Evolutionary conservation across 2,113 vertebrate species (phyloP), one percentile per base, ranked within the genome.

Genomic region (Phaethon lepturus): DNA sequence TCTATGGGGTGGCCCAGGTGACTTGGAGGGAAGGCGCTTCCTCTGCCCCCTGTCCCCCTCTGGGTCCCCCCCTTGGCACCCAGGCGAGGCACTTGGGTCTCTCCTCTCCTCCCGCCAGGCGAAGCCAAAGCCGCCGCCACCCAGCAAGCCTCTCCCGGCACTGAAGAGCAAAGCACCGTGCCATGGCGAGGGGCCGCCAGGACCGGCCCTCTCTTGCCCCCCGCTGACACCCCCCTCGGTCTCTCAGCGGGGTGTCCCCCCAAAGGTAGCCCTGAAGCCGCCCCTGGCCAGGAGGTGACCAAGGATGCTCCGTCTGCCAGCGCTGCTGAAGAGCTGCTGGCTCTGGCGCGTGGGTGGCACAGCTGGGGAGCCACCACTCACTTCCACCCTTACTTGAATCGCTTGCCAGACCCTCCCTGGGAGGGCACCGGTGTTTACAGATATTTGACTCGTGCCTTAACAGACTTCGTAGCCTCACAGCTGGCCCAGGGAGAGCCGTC

Each of bases 371-470:
- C 42, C 4, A 1, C 5, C 1, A 0, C 68, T n/a, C 2, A 0
- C 53, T 62, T 24, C 68, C 76, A 55, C 33, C 50, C 5, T 53
- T 87, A 86, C 95, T 96, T 95, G 95, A 96, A 94, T 56, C 1
- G 9, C 68, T 38, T 11, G 2, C 63, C 3, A 1, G 35, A 31
- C 16, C 66, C 44, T 62, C 76, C 45, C 40, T 2, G 0, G 40
- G 50, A 26, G 50, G 47, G 17, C 72, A 47, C 13, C 68, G 6
- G 28, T 59, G 91, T 96, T 96, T 96, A 97, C 91, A 93, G 55
- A 80, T 40, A 24, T 22, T 86, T 44, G 6, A 74, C 19, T 84
- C 56, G 95, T 97, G 96, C 95, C 95, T 96, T 97, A 97, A 47
- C 4, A 58, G 76, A 86, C 86, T 44, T 38, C 0, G 8, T n/a